These are phyloP conservation scores for Pipistrellus nathusii DNA, from an alignment of 2,797 vertebrate species.

Conservation along the genomic window DNA sequence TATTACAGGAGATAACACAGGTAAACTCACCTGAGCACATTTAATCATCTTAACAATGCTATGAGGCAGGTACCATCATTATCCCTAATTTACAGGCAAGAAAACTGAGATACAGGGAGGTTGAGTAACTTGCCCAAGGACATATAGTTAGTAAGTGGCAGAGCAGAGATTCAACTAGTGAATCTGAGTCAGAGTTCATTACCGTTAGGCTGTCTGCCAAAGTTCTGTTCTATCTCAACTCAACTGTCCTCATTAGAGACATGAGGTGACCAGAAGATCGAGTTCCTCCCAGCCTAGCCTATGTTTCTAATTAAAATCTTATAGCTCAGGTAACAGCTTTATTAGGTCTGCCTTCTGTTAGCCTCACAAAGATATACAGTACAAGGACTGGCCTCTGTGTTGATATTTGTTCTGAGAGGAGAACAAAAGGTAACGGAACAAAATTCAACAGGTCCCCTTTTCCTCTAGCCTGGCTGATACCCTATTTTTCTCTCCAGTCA, in stretches of 20 bases:
- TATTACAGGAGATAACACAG: constrained; percentile 21
- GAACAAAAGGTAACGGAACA: not conserved
- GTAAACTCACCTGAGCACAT: constrained; percentile 9
- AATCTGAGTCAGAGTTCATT: not conserved
- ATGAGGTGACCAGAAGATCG: not conserved
- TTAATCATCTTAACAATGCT: not conserved
- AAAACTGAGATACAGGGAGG: not conserved
- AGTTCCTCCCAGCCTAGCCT: constrained; percentile 34
- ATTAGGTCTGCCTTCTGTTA: constrained; percentile 1
- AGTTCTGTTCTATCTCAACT: not conserved
- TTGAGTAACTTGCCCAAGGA: not conserved
- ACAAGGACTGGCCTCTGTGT: not conserved
- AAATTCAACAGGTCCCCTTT: not conserved
- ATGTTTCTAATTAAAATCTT: constrained; percentile 20
- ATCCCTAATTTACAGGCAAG: not conserved
- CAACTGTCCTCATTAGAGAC: not conserved
- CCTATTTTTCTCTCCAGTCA: not conserved
- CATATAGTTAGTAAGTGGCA: not conserved
- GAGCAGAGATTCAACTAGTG: not conserved
- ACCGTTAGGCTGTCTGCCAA: not conserved
- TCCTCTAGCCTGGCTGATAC: not conserved
- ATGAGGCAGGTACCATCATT: not conserved
- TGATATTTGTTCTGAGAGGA: constrained; percentile 2
- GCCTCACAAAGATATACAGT: not conserved
- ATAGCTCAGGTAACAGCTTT: not conserved